Conservation (phyloP, 2,113 vertebrate species). For the Onychostruthus taczanowskii region DNA sequence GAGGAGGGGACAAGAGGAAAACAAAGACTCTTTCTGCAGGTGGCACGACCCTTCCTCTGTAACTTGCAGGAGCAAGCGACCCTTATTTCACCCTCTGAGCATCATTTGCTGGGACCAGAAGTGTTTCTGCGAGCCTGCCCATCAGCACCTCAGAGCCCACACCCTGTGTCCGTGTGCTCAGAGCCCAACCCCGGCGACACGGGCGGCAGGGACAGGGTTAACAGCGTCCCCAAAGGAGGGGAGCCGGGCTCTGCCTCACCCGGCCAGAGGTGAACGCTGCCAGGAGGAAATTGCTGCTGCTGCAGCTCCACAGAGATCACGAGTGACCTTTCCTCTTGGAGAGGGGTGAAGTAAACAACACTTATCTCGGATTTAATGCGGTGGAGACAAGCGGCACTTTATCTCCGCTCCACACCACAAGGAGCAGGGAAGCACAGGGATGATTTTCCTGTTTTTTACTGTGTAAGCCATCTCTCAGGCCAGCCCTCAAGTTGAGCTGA, state of each 20-base stretch:
- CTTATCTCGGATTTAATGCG: neutral
- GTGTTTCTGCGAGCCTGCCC: neutral
- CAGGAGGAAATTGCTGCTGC: slow-evolving; percentile 39
- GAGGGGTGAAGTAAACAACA: slow-evolving; percentile 18
- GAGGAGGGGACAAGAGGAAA: neutral
- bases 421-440: neutral
- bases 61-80: neutral
- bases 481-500: neutral
- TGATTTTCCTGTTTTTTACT: neutral
- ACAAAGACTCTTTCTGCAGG: neutral
- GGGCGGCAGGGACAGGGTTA: neutral
- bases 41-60: neutral
- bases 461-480: neutral
- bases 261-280: neutral
- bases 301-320: neutral
- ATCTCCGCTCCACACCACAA: accelerated
- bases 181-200: neutral
- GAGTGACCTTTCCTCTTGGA: slow-evolving; percentile 28
- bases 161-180: neutral
- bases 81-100: neutral
- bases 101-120: neutral
- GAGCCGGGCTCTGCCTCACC: neutral
- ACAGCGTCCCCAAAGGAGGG: neutral
- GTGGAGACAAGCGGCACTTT: neutral
- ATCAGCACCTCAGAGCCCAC: neutral